Evolutionary conservation across 2,113 vertebrate genomes (phyloP).

Genomic region (Podiceps cristatus): DNA sequence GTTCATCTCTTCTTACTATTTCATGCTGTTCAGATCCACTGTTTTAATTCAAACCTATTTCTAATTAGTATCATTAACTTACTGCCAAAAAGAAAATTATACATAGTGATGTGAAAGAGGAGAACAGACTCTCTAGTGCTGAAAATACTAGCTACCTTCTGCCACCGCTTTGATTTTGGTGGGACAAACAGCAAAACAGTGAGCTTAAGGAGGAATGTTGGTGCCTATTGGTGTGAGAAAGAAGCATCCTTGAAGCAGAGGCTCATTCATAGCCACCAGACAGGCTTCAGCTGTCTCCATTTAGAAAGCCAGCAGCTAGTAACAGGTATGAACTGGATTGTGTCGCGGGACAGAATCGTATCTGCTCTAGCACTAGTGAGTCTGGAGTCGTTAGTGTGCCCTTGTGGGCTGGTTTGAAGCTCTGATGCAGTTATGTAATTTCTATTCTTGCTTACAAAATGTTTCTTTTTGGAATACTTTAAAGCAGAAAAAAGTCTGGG

Average conservation of each 20-base stretch:
- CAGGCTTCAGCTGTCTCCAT: neutral
- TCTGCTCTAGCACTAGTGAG: neutral
- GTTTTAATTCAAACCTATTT: neutral
- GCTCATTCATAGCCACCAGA: neutral
- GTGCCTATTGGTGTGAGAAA: neutral
- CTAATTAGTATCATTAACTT: neutral
- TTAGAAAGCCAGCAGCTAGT: neutral
- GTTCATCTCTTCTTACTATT: neutral
- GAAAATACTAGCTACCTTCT: neutral
- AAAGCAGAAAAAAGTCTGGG: neutral
- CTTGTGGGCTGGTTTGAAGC: neutral
- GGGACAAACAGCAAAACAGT: neutral
- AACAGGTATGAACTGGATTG: neutral
- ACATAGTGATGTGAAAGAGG: neutral
- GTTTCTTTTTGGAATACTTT: neutral
- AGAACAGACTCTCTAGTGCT: neutral
- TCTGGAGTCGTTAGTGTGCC: neutral
- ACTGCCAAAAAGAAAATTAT: neutral
- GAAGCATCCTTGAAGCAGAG: neutral
- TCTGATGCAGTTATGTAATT: neutral
- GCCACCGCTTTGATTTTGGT: neutral
- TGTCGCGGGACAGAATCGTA: neutral
- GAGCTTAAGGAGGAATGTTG: neutral
- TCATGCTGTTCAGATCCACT: neutral
- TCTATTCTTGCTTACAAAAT: slow-evolving; percentile 13